These are phyloP conservation scores for Ictalurus punctatus DNA, from an alignment of 2,113 vertebrate species.

Conservation along the genomic window DNA sequence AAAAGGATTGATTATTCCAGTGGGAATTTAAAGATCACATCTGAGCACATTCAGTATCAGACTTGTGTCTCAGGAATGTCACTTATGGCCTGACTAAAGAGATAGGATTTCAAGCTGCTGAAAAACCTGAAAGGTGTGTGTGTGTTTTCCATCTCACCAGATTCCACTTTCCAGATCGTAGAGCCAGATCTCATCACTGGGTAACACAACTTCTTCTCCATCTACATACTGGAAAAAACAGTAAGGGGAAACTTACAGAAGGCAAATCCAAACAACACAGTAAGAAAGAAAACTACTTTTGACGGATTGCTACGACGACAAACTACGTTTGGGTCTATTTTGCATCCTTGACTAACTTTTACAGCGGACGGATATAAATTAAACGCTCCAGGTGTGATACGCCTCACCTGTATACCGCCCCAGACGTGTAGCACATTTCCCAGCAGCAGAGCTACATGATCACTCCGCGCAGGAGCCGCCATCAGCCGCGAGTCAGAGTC, in stretches of 20 bases:
- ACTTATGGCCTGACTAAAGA: background rate
- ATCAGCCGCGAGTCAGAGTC: background rate
- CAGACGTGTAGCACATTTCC: constrained; percentile 82
- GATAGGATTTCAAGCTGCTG: background rate
- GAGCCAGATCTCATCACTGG: constrained; percentile 90
- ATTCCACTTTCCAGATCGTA: constrained; percentile 84
- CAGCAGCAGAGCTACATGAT: constrained; percentile 84
- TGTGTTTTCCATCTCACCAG: constrained; percentile 75
- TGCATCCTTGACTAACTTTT: background rate
- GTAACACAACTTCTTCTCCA: constrained; percentile 83
- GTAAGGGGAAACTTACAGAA: background rate
- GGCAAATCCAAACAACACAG: background rate
- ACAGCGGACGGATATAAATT: background rate
- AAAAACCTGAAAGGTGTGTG: constrained; percentile 18
- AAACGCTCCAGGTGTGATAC: background rate
- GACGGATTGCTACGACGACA: background rate
- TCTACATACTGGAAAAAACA: constrained; percentile 77
- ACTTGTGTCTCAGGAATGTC: background rate
- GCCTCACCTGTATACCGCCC: constrained; percentile 90
- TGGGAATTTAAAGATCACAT: background rate
- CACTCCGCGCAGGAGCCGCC: constrained; percentile 82
- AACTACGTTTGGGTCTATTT: background rate
- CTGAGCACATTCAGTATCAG: background rate
- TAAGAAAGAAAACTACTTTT: background rate
- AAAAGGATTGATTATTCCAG: background rate